Percentiles rank a stretch among this genome's conserved stretches.
These are phyloP conservation scores for Picus viridis DNA, from an alignment of 2,797 vertebrate genomes.

Conservation along the genomic window DNA sequence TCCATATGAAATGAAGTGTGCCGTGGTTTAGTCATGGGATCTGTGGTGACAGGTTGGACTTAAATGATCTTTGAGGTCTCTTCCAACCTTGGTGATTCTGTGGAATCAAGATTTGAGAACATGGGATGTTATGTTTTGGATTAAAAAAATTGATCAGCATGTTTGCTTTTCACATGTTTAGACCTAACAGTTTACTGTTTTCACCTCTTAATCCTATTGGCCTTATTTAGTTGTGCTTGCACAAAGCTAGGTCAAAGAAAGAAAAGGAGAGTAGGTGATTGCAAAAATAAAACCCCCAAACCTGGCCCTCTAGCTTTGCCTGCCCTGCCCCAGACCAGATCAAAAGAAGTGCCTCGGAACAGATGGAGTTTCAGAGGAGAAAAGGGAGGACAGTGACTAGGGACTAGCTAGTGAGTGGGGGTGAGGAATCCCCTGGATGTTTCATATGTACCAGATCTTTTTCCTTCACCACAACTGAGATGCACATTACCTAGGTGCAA, in stretches of 20 bases:
- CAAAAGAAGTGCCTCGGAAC: not conserved
- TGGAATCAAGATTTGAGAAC: not conserved
- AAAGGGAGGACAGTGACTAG: not conserved
- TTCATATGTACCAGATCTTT: not conserved
- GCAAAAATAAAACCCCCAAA: rapidly evolving
- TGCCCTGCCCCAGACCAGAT: not conserved
- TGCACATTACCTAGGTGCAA: not conserved
- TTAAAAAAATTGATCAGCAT: not conserved
- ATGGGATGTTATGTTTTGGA: not conserved
- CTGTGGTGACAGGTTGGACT: no score
- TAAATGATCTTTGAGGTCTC: no score
- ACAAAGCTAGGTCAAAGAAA: not conserved
- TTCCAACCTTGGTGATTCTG: no score
- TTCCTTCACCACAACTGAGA: not conserved
- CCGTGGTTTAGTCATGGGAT: no score
- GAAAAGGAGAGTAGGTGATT: not conserved
- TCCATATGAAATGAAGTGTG: not conserved
- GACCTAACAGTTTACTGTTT: not conserved
- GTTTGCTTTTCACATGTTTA: not conserved
- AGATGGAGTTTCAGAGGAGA: not conserved
- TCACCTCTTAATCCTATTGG: not conserved
- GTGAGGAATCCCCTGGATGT: not conserved
- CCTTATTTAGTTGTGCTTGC: not conserved
- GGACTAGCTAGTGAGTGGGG: not conserved
- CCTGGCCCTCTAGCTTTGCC: not conserved